Evolutionary conservation across 2,888 invertebrate species (phyloP).

Genomic region (Electrophaes corylata): DNA sequence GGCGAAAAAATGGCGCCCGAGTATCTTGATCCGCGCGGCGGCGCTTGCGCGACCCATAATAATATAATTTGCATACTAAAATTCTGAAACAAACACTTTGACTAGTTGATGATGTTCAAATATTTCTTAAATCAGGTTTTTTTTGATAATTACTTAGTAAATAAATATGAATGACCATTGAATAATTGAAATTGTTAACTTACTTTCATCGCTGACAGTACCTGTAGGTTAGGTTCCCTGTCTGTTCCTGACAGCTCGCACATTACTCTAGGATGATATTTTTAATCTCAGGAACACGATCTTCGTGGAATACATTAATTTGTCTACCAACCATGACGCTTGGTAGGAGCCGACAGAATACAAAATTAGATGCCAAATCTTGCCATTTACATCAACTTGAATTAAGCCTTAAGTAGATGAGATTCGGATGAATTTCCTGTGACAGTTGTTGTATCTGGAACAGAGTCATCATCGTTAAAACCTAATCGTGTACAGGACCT

Average conservation of each 20-base stretch:
- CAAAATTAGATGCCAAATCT: conserved; percentile 64
- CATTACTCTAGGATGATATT: conserved; percentile 39
- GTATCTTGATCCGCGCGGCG: no score
- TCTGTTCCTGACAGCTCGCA: conserved; percentile 4
- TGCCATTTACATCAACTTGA: conserved; percentile 23
- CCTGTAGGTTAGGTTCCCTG: background rate
- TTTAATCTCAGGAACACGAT: conserved; percentile 59
- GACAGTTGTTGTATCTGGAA: conserved; percentile 40
- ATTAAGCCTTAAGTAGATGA: conserved; percentile 30
- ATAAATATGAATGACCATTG: no score
- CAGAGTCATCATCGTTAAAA: conserved; percentile 77
- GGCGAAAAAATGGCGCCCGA: no score
- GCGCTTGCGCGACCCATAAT: no score
- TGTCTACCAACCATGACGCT: conserved; percentile 68
- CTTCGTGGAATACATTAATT: conserved; percentile 66
- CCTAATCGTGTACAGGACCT: conserved; percentile 75
- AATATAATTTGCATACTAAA: no score
- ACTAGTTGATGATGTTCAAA: no score
- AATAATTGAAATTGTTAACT: no score
- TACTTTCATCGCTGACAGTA: no score
- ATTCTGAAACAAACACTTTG: no score
- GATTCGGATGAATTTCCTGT: conserved; percentile 42
- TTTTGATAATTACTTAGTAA: no score
- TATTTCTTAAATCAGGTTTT: no score
- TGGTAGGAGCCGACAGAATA: conserved; percentile 62